Evolutionary conservation across 2,888 invertebrate species (phyloP), one percentile per base, ranked within the genome.

Genomic region (Bembecia ichneumoniformis): DNA sequence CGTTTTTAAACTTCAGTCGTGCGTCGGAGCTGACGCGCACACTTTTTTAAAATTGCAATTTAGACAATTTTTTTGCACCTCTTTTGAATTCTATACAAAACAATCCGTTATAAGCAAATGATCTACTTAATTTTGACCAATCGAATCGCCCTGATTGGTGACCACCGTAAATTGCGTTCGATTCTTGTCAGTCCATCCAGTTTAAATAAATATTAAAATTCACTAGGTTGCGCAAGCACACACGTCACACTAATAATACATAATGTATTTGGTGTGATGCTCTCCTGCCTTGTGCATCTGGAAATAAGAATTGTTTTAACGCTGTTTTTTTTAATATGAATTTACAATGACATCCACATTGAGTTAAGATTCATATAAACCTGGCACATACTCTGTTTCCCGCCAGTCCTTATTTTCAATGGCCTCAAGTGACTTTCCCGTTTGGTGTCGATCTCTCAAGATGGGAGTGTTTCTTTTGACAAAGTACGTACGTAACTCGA

Each of bases 381-480:
- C 64, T 68, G 72, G 62, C 52, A 56, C 59, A 57, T 63, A 63
- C 59, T 59, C 58, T 58, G 58, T 60, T 72, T 63, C 60, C 59
- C 63, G 53, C 63, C 79, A 82, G 82, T 82, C 51, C 54, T 49
- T 64, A 52, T 63, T 62, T 59, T 63, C 55, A 57, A 16, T 56
- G 63, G 58, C 62, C 57, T 64, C 52, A 54, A 55, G 54, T 56
- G 58, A 58, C 55, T 52, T 54, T 28, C 28, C 9, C 60, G 65
- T 62, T 60, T 50, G 55, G 53, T 56, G 59, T 60, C 51, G 16
- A 43, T 49, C 28, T 47, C 16, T 48, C 28, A 62, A 62, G 63
- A 83, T 82, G 83, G 82, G 75, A 51, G 73, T 81, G 35, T 76
- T 74, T 54, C 70, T 75, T 51, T 53, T 77, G 17, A 79, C 63